Conservation (phyloP, 2,888 invertebrate species). For the Sussaba pulchella region DNA sequence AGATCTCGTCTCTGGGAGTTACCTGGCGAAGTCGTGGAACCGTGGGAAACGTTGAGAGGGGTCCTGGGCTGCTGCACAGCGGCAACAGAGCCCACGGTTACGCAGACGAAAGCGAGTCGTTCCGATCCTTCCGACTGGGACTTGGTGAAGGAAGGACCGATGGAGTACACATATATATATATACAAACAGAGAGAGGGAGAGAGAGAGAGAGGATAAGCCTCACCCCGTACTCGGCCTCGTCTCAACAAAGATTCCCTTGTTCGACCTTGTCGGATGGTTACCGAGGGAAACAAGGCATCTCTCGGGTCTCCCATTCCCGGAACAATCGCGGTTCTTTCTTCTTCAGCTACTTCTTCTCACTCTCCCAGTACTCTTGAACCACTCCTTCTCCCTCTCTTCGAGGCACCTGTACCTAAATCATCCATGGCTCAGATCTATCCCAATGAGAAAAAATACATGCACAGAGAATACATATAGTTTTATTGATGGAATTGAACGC, state of each 20-base stretch:
- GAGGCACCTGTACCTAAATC: conserved; percentile 43
- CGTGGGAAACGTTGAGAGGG: conserved; percentile 78
- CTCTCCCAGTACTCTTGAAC: conserved; percentile 4
- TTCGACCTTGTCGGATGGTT: conserved; percentile 61
- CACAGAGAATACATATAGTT: too few species aligned
- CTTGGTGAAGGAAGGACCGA: neutral
- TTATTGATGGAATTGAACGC: too few species aligned
- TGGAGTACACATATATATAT: too few species aligned
- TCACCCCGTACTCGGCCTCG: conserved; percentile 60
- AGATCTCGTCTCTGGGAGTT: conserved; percentile 65
- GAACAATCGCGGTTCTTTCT: conserved; percentile 39
- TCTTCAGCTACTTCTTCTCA: conserved; percentile 17
- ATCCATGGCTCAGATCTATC: neutral
- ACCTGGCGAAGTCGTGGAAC: conserved; percentile 75
- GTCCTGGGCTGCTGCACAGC: conserved; percentile 55
- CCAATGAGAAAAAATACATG: too few species aligned
- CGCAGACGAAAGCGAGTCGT: conserved; percentile 49
- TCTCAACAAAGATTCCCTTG: conserved; percentile 74
- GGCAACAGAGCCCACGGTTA: conserved; percentile 24
- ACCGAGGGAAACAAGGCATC: conserved; percentile 54
- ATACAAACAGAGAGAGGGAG: conserved; percentile 30
- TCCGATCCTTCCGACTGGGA: conserved; percentile 22
- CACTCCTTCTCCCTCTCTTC: conserved; percentile 17
- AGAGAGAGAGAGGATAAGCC: conserved; percentile 61
- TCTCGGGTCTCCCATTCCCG: conserved; percentile 11